These are phyloP conservation scores for Pachypeltis micranthus DNA, from an alignment of 1,140 invertebrate genomes.

Conservation along the genomic window DNA sequence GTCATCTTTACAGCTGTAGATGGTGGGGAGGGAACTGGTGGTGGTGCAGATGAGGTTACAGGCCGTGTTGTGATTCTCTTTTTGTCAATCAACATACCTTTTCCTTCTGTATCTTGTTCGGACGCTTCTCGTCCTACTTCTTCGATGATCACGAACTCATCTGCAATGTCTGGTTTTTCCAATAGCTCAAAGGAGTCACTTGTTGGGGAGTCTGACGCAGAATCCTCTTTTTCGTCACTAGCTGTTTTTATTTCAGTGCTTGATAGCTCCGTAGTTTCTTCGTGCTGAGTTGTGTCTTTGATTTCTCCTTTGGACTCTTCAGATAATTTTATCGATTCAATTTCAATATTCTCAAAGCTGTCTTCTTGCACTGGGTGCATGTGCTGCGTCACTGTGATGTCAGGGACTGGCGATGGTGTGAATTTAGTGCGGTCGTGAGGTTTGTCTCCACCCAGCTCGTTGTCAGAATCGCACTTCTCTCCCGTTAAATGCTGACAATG, in stretches of 20 bases:
- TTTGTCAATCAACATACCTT: slow-evolving; percentile 53
- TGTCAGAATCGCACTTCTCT: slow-evolving; percentile 42
- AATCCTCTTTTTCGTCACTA: slow-evolving; percentile 45
- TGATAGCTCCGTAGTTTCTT: no score
- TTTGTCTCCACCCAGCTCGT: slow-evolving; percentile 39
- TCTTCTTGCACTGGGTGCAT: slow-evolving; percentile 38
- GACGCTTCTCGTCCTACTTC: slow-evolving; percentile 71
- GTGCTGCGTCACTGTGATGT: slow-evolving; percentile 56
- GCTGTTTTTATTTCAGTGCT: no score
- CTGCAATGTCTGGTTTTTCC: slow-evolving; percentile 70
- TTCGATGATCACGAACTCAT: slow-evolving; percentile 76
- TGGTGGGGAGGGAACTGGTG: slow-evolving; percentile 45
- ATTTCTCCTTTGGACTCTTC: slow-evolving; percentile 8
- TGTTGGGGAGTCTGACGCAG: slow-evolving; percentile 54
- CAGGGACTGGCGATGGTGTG: slow-evolving; percentile 43
- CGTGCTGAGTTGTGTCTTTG: no score
- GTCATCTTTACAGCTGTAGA: slow-evolving; percentile 43
- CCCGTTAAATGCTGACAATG: no score
- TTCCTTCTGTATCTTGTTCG: slow-evolving; percentile 66
- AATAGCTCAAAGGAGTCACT: slow-evolving; percentile 83
- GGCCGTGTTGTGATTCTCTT: slow-evolving; percentile 33
- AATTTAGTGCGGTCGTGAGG: slow-evolving; percentile 30
- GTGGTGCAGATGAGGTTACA: slow-evolving; percentile 60
- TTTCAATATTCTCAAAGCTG: slow-evolving; percentile 39
- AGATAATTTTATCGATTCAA: slow-evolving; percentile 32